phyloP scores from a whole-genome alignment of 1,140 invertebrate genomes.

The Chironomus tepperi region DNA sequence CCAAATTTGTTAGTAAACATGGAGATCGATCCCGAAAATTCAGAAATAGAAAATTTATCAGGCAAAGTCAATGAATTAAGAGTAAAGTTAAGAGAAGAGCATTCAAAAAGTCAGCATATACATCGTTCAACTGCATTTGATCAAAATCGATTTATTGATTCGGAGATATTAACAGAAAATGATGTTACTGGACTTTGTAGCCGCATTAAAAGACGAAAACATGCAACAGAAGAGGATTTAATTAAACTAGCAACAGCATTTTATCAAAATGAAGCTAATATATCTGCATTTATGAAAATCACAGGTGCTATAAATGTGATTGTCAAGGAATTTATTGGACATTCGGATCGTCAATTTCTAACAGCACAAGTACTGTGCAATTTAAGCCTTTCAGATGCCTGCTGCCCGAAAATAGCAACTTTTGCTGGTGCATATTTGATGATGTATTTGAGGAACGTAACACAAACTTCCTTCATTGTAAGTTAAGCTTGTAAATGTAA shows the following conservation, averaged over 20 bases:
- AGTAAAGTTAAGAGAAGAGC: not conserved
- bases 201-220: constrained; percentile 36
- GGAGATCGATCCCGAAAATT: not conserved
- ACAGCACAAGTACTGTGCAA: constrained; percentile 36
- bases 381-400: constrained; percentile 32
- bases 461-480: constrained; percentile 29
- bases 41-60: not conserved
- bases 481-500: not conserved
- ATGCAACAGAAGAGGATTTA: constrained; percentile 34
- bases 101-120: not conserved
- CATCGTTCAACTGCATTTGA: not conserved
- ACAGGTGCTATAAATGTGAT: constrained; percentile 34
- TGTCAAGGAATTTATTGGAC: constrained; percentile 36
- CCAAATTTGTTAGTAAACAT: too few species aligned
- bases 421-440: constrained; percentile 36
- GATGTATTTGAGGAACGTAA: constrained; percentile 30
- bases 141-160: constrained; percentile 28
- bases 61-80: not conserved
- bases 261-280: constrained; percentile 33
- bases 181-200: constrained; percentile 32
- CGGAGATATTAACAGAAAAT: constrained; percentile 32
- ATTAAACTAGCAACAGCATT: constrained; percentile 35
- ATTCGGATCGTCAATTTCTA: constrained; percentile 30
- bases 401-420: constrained; percentile 34
- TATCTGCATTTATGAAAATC: constrained; percentile 31